These are phyloP conservation scores for Andrena praecox DNA, from an alignment of 2,888 invertebrate species.

Conservation along the genomic window DNA sequence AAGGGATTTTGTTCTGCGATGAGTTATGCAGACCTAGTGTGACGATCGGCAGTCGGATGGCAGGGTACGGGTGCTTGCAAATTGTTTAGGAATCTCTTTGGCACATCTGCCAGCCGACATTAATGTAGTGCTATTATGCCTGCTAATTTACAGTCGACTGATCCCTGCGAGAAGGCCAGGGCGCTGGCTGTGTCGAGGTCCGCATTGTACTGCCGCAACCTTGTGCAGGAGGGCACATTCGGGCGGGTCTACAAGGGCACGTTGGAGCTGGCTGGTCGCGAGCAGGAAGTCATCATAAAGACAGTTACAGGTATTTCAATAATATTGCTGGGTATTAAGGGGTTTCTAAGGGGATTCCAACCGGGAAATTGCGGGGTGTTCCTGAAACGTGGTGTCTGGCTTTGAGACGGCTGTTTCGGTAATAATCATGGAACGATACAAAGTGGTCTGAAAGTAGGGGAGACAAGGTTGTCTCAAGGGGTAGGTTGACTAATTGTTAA, in stretches of 20 bases:
- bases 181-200: constrained; percentile 88
- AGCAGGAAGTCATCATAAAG: constrained; percentile 93
- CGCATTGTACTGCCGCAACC: constrained; percentile 87
- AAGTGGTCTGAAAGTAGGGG: too few relatives aligned
- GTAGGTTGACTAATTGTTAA: too few relatives aligned
- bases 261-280: constrained; percentile 87
- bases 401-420: too few relatives aligned
- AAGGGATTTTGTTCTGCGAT: constrained; percentile 46
- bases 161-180: constrained; percentile 88
- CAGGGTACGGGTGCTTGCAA: neutral
- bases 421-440: too few relatives aligned
- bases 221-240: constrained; percentile 94
- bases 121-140: constrained; percentile 13
- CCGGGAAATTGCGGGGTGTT: too few relatives aligned
- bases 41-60: constrained; percentile 8
- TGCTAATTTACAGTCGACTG: constrained; percentile 77
- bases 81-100: constrained; percentile 37
- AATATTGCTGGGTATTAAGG: neutral
- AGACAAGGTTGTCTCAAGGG: too few relatives aligned
- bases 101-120: neutral
- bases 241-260: constrained; percentile 94
- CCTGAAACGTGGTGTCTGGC: too few relatives aligned
- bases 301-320: constrained; percentile 91
- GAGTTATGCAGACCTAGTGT: constrained; percentile 60
- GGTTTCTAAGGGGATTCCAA: too few relatives aligned